Percentiles rank a stretch among this genome's conserved stretches.
phyloP scores from a whole-genome alignment of 1,140 invertebrate genomes.

The Drosophila pruinosa region DNA sequence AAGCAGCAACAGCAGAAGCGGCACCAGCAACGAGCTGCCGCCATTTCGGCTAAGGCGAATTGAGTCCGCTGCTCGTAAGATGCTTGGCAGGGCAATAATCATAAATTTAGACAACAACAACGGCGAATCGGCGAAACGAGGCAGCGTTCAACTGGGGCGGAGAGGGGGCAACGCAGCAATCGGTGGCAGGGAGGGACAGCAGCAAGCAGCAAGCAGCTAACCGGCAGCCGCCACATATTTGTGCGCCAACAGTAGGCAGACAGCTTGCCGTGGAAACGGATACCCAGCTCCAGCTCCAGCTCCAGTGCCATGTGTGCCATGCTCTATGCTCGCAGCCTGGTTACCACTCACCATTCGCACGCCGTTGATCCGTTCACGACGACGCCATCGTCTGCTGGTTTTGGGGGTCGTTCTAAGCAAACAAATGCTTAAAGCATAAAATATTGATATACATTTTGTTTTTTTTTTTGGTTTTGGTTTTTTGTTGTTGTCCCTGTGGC shows the following conservation, averaged over 20 bases:
- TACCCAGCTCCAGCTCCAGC: slow-evolving; percentile 21
- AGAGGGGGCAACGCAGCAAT: not conserved
- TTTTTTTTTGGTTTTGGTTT: slow-evolving; percentile 20
- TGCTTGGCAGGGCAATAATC: slow-evolving; percentile 80
- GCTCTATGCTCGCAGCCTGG: slow-evolving; percentile 16
- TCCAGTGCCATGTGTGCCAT: slow-evolving; percentile 28
- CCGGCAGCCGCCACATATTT: slow-evolving; percentile 72
- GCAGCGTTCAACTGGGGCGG: too few relatives aligned
- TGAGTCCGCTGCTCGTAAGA: slow-evolving; percentile 76
- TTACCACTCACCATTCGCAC: slow-evolving; percentile 18
- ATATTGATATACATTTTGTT: slow-evolving; percentile 63
- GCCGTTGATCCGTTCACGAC: slow-evolving; percentile 16
- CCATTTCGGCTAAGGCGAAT: slow-evolving; percentile 73
- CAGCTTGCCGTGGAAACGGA: slow-evolving; percentile 40
- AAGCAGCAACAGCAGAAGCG: not conserved
- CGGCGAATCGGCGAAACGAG: slow-evolving; percentile 11
- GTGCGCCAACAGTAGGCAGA: slow-evolving; percentile 62
- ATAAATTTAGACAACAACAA: slow-evolving; percentile 79
- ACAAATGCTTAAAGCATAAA: slow-evolving; percentile 77
- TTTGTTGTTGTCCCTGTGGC: slow-evolving; percentile 15
- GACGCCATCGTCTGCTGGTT: slow-evolving; percentile 44
- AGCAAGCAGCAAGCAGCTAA: slow-evolving; percentile 9
- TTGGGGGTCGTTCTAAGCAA: slow-evolving; percentile 77
- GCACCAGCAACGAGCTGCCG: slow-evolving; percentile 14
- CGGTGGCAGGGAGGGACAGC: not conserved